These are phyloP conservation scores for Coelopa pilipes DNA, from an alignment of 2,888 invertebrate genomes.

Conservation along the genomic window DNA sequence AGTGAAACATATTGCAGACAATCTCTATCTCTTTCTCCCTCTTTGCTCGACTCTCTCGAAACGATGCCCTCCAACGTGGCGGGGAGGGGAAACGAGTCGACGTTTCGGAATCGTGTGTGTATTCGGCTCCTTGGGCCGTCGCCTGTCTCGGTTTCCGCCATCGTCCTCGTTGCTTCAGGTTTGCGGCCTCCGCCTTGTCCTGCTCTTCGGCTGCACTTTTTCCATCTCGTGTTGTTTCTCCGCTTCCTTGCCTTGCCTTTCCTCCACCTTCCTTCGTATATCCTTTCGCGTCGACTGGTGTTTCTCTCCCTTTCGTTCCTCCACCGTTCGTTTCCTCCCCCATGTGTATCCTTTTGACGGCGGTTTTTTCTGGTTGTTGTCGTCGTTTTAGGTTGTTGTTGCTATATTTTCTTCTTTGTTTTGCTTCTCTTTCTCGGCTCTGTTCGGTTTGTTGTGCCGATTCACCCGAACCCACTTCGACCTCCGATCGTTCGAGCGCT, in stretches of 20 bases:
- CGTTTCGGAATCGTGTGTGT: conserved; percentile 4
- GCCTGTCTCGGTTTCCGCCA: background rate
- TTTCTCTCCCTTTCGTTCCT: background rate
- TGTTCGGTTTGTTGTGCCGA: background rate
- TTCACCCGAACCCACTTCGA: conserved; percentile 13
- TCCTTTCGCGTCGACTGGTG: too few species aligned
- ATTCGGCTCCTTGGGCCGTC: conserved; percentile 4
- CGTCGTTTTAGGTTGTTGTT: too few species aligned
- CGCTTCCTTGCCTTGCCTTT: background rate
- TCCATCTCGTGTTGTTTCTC: conserved; percentile 3
- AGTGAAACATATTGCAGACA: conserved; percentile 55
- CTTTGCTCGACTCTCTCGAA: too few species aligned
- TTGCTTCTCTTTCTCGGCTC: background rate
- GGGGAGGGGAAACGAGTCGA: too few species aligned
- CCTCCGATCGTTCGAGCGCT: background rate
- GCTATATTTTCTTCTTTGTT: conserved; percentile 28
- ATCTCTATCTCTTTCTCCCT: too few species aligned
- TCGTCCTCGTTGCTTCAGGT: background rate
- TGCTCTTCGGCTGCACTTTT: conserved; percentile 25
- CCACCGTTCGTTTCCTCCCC: conserved; percentile 6
- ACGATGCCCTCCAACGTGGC: too few species aligned
- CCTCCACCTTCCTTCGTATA: background rate
- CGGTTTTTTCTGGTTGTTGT: too few species aligned
- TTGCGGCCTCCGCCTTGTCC: background rate
- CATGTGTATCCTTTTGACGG: conserved; percentile 16